These are phyloP conservation scores for Misgurnus anguillicaudatus DNA, from an alignment of 2,113 vertebrate genomes.

Conservation along the genomic window DNA sequence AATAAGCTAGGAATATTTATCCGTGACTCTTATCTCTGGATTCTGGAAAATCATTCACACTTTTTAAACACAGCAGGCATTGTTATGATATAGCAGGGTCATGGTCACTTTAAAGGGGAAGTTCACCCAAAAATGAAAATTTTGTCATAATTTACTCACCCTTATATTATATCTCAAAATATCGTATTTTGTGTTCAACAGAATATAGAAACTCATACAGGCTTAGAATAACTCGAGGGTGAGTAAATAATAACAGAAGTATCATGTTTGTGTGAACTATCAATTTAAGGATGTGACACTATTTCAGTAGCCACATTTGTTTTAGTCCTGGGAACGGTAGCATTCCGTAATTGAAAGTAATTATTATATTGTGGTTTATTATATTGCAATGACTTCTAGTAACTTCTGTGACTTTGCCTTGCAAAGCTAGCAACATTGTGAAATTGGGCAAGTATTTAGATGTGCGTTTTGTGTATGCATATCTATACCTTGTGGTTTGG, in stretches of 20 bases:
- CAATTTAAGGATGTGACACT: too few species aligned
- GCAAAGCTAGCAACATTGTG: not conserved
- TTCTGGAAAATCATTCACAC: constrained; percentile 57
- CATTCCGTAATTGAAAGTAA: not conserved
- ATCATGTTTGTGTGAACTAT: too few species aligned
- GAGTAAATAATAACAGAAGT: too few species aligned
- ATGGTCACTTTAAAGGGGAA: not conserved
- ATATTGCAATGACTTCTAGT: not conserved
- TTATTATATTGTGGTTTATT: not conserved
- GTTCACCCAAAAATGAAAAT: too few species aligned
- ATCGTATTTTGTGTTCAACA: too few species aligned
- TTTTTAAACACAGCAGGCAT: constrained; percentile 50
- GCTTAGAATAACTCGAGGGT: too few species aligned
- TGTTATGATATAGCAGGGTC: not conserved
- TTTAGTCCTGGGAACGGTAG: too few species aligned
- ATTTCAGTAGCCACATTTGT: not conserved
- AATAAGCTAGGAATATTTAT: not conserved
- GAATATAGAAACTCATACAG: too few species aligned
- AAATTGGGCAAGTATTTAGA: not conserved
- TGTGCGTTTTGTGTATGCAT: not conserved
- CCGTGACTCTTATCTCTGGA: constrained; percentile 37
- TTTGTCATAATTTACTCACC: too few species aligned
- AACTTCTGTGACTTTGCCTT: not conserved
- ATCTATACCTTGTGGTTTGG: constrained; percentile 59
- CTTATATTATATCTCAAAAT: too few species aligned